phyloP scores from a whole-genome alignment of 2,888 invertebrate species.

The Meta bourneti region DNA sequence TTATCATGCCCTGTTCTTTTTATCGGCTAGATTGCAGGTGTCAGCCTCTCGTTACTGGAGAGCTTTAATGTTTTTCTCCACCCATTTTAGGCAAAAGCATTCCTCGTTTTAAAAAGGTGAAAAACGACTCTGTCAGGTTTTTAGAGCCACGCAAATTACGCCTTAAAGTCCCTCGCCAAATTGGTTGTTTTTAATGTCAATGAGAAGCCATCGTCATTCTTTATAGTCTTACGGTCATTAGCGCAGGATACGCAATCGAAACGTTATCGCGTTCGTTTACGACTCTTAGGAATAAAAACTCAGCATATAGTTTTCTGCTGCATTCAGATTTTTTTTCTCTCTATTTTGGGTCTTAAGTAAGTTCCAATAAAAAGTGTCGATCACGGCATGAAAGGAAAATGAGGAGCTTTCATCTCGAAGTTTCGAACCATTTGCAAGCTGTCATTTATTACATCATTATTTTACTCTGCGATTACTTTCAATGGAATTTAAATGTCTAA shows the following conservation, averaged over 20 bases:
- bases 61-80: neutral
- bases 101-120: slow-evolving; percentile 46
- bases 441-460: neutral
- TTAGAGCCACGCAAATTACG: slow-evolving; percentile 52
- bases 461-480: no score
- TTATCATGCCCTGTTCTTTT: slow-evolving; percentile 31
- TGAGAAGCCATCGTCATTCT: slow-evolving; percentile 1
- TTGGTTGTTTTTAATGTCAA: slow-evolving; percentile 63
- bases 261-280: slow-evolving; percentile 50
- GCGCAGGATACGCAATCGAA: slow-evolving; percentile 44
- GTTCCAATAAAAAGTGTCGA: neutral
- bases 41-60: slow-evolving; percentile 18
- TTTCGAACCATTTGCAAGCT: neutral
- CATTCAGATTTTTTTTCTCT: neutral
- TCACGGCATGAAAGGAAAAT: neutral
- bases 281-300: neutral
- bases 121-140: slow-evolving; percentile 50
- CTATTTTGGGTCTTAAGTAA: neutral
- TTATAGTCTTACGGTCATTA: slow-evolving; percentile 41
- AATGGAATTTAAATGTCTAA: no score
- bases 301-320: neutral
- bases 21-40: slow-evolving; percentile 40
- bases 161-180: slow-evolving; percentile 46
- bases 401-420: neutral
- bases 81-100: slow-evolving; percentile 29